Evolutionary conservation across 1,140 invertebrate species (phyloP).

Genomic region (Drosophila bifasciata): DNA sequence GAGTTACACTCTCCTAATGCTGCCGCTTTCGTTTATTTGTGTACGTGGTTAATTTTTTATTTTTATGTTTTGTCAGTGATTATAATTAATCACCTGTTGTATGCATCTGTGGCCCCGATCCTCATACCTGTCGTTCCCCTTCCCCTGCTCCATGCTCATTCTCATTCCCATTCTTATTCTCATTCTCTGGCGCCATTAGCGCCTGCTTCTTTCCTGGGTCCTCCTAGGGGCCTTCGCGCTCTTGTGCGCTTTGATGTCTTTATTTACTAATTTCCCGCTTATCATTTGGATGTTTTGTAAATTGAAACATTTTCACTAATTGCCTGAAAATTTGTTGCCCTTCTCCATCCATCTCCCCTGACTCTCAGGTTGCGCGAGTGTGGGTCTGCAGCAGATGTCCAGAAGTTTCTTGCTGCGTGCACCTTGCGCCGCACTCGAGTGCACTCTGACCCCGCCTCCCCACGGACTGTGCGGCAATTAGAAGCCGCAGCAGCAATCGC

Average conservation of each 20-base stretch:
- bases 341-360: not conserved
- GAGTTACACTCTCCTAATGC: not conserved
- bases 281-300: constrained; percentile 80
- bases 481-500: constrained; percentile 63
- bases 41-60: constrained; percentile 74
- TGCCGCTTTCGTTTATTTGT: constrained; percentile 48
- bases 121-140: constrained; percentile 14
- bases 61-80: constrained; percentile 82
- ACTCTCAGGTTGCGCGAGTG: no score
- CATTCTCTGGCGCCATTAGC: constrained; percentile 69
- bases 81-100: constrained; percentile 82
- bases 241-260: constrained; percentile 74
- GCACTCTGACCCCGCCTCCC: constrained; percentile 59
- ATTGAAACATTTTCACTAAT: constrained; percentile 82
- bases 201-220: constrained; percentile 60
- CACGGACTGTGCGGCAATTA: constrained; percentile 51
- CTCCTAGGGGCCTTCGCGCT: not conserved
- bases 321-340: constrained; percentile 75
- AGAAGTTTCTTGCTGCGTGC: constrained; percentile 16
- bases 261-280: constrained; percentile 82
- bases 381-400: constrained; percentile 36
- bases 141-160: no score
- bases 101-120: constrained; percentile 39
- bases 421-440: constrained; percentile 58
- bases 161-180: not conserved